phyloP scores from a whole-genome alignment of 2,113 vertebrate species.

The Scalopus aquaticus region DNA sequence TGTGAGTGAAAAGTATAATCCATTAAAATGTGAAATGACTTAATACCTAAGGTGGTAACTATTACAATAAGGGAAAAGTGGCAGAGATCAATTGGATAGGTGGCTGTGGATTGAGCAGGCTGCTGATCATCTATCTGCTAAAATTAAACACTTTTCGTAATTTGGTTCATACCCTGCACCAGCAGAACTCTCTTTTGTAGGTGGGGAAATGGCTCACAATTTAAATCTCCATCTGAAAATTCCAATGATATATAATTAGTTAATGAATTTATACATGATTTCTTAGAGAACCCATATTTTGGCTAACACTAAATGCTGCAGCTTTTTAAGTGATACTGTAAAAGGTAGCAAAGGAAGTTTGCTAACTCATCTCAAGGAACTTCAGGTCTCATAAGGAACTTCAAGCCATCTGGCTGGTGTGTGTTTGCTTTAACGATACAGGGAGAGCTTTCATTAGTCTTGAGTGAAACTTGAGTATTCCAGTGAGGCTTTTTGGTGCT shows the following conservation, averaged over 20 bases:
- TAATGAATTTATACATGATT: background rate
- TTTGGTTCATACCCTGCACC: background rate
- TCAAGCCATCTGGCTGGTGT: background rate
- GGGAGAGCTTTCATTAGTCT: background rate
- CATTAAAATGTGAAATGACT: background rate
- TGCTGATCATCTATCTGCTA: background rate
- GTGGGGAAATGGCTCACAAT: slow-evolving; percentile 36
- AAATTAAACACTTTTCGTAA: background rate
- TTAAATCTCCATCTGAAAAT: slow-evolving; percentile 1
- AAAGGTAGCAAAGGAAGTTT: slow-evolving; percentile 13
- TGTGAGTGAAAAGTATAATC: background rate
- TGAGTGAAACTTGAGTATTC: background rate
- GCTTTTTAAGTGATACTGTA: background rate
- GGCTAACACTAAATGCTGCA: background rate
- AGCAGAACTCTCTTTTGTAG: background rate
- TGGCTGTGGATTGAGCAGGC: background rate
- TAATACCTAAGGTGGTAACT: background rate
- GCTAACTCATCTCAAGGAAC: background rate
- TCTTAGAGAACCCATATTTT: slow-evolving; percentile 16
- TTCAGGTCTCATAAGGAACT: background rate
- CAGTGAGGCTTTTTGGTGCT: background rate
- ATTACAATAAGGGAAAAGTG: background rate
- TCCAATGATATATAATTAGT: background rate
- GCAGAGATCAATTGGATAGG: background rate
- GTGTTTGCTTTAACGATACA: background rate